Percentiles rank a stretch among this genome's conserved stretches.
Conservation (phyloP, 1,140 invertebrate genomes). For the Liolophura sinensis region DNA sequence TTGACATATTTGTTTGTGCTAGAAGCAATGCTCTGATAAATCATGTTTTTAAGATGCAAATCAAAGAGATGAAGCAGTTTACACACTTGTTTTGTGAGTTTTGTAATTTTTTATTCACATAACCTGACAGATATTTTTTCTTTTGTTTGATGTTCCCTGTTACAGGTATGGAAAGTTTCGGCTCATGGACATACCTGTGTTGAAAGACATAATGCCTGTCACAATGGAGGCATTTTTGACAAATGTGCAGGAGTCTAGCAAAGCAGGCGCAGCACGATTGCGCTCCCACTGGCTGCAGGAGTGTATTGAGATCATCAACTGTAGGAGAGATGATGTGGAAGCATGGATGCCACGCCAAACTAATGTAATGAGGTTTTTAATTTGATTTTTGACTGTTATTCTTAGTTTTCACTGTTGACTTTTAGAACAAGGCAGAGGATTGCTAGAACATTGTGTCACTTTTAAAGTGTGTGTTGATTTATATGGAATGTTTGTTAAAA, state of each 20-base stretch:
- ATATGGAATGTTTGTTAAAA: no score
- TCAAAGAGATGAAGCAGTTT: no score
- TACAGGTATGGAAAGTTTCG: conserved; percentile 49
- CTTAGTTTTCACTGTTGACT: no score
- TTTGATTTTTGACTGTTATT: no score
- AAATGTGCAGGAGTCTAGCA: conserved; percentile 44
- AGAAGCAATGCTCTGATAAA: no score
- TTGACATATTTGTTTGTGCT: no score
- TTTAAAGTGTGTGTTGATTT: no score
- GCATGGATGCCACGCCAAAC: conserved; percentile 65
- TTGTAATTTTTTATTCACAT: no score
- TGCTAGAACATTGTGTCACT: not conserved
- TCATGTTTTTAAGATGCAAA: no score
- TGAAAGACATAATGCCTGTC: conserved; percentile 47
- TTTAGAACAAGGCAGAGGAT: no score
- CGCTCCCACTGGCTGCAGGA: conserved; percentile 66
- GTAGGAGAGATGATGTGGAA: conserved; percentile 68
- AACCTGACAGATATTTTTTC: no score
- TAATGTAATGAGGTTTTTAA: not conserved
- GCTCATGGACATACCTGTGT: conserved; percentile 46
- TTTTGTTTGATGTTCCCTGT: conserved; percentile 8
- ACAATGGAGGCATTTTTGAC: conserved; percentile 50
- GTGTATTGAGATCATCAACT: conserved; percentile 72
- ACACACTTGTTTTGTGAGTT: no score
- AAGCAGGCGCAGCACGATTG: conserved; percentile 27